Evolutionary conservation across 2,113 vertebrate genomes (phyloP), one percentile per base, ranked within the genome.

Genomic region (Notarius lentiginosus): DNA sequence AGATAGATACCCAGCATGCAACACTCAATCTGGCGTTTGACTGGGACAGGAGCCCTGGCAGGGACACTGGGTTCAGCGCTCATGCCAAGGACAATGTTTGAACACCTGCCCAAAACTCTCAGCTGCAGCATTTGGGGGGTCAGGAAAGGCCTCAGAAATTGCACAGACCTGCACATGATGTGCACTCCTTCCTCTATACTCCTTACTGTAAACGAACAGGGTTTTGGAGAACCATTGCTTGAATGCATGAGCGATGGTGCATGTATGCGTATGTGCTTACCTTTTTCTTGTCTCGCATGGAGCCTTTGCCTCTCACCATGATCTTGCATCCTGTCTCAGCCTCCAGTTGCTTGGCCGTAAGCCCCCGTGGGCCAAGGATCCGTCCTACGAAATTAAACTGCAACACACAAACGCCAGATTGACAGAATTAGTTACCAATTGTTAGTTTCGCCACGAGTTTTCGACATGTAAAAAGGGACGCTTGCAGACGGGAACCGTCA

Each of bases 261-360:
- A 30, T 82, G 63, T 82, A 20, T 82, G 68, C 75, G 68, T 34
- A 70, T 49, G 27, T 77, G 65, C 94, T 94, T 94, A 97, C 96
- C 96, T 97, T 97, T 92, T 97, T 97, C 90, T 97, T 97, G 94
- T 97, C 97, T 89, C 97, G 96, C 97, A 97, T 97, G 73, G 97
- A 97, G 87, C 97, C 97, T 93, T 97, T 97, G 87, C 97, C 97
- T 94, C 97, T 96, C 89, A 97, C 97, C 97, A 97, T 97, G 92
- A 97, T 97, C 92, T 97, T 97, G 92, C 97, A 97, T 92, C 97
- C 97, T 81, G 97, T 97, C 94, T 97, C 97, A 89, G 97, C 96
- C 90, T 97, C 97, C 90, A 97, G 95, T 81, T 97, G 97, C 89
- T 97, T 97, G 73, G 97, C 97, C 85, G 97, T 97, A 90, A 97